These are phyloP conservation scores for Melieria picta DNA, from an alignment of 2,888 invertebrate species.

Conservation along the genomic window DNA sequence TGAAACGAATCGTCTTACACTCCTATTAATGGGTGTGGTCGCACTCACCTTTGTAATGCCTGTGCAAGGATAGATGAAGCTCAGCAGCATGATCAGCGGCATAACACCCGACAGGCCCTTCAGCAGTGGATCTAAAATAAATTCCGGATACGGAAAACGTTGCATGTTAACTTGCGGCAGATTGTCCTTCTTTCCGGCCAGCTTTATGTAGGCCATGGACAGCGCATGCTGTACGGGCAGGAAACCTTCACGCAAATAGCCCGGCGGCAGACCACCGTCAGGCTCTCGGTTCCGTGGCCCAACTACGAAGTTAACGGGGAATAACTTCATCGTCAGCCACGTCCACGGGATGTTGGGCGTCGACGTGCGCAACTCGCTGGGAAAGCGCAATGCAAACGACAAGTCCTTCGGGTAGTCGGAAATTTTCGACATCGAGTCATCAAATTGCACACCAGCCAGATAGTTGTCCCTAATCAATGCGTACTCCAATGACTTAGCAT, in stretches of 20 bases:
- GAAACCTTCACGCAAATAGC: constrained; percentile 72
- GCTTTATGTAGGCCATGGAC: constrained; percentile 63
- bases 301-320: constrained; percentile 71
- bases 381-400: constrained; percentile 72
- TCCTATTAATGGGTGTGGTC: too few relatives aligned
- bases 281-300: constrained; percentile 73
- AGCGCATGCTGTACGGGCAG: constrained; percentile 73
- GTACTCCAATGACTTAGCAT: constrained; percentile 43
- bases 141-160: constrained; percentile 80
- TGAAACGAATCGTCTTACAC: too few relatives aligned
- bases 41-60: constrained; percentile 74
- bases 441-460: constrained; percentile 72
- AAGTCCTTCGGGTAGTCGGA: constrained; percentile 67
- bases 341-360: too few relatives aligned
- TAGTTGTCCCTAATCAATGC: constrained; percentile 40
- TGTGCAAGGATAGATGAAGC: constrained; percentile 82
- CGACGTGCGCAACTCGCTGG: constrained; percentile 70
- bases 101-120: constrained; percentile 74
- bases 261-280: constrained; percentile 73
- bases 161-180: constrained; percentile 57
- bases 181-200: constrained; percentile 34
- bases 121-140: constrained; percentile 74
- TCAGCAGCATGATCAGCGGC: constrained; percentile 80
- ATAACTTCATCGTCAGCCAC: constrained; percentile 78
- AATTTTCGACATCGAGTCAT: constrained; percentile 63